Base-by-base conservation (phyloP, 2,113 vertebrate genomes). In the Himantopus leucocephalus region DNA sequence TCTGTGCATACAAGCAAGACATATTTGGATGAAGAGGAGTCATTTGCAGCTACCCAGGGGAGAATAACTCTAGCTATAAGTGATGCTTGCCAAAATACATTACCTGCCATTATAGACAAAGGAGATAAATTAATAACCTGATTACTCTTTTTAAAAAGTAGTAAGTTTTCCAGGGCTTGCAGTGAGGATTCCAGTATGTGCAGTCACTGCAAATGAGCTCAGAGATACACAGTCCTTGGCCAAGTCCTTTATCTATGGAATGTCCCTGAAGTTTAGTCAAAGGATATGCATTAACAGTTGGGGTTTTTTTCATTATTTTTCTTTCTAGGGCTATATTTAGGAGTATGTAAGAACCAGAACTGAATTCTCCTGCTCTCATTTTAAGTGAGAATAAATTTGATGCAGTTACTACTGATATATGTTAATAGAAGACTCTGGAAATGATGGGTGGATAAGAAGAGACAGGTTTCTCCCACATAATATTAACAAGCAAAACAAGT, bases 21-120 rank as follows among this genome's bases (percentile, higher is more conserved):
- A 32, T 29, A 75, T 34, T 87, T 72, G 70, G 58, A 87, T 39
- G 43, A 85, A 81, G 60, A 91, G 34, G 34, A 95, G 84, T 52
- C 73, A 78, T 90, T 91, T 88, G 47, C 62, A 93, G 27, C 56
- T 85, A 85, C 70, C 41, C 66, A 82, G 39, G 35, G 34, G 77
- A 94, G 43, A 94, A 84, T 72, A 78, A 90, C 67, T 92, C 60
- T 9, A 85, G n/a, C 73, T 94, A 35, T 56, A 96, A 91, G 52
- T 72, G 64, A 89, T 60, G 43, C 62, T 95, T 93, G 81, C 90
- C 74, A 90, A 92, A 90, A 94, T 68, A 45, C 56, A 78, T 90
- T 95, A 78, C 60, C 66, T 89, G 74, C 53, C 39, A 85, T 78
- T 92, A 94, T 20, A 91, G 73, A 78, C 45, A n/a, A 89, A 90